phyloP scores from a whole-genome alignment of 2,888 invertebrate genomes.

The Heterodera filipjevi region DNA sequence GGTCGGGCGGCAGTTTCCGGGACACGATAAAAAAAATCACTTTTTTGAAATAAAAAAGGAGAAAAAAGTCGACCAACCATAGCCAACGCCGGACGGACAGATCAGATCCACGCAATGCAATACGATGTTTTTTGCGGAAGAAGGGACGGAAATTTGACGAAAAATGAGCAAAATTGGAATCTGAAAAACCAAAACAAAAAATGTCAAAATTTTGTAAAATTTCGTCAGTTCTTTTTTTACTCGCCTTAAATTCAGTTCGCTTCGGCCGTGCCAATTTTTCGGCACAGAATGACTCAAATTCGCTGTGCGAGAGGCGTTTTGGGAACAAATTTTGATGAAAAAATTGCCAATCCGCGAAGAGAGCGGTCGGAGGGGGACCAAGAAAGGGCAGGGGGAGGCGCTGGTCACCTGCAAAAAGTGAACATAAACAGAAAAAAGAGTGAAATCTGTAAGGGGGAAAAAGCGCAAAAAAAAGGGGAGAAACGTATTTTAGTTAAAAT shows the following conservation, averaged over 20 bases:
- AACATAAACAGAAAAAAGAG: neutral
- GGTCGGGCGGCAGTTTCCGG: no score
- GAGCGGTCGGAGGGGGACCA: neutral
- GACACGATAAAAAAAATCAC: neutral
- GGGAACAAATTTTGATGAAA: conserved; percentile 17
- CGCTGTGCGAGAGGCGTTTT: conserved; percentile 14
- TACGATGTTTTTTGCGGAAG: neutral
- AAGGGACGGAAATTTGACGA: conserved; percentile 4
- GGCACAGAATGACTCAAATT: conserved; percentile 17
- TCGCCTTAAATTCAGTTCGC: conserved; percentile 30
- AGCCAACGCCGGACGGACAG: conserved; percentile 19
- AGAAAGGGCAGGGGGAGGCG: neutral
- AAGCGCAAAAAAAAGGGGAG: no score
- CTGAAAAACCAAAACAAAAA: conserved; percentile 12
- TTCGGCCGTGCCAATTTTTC: conserved; percentile 6
- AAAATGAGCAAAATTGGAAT: conserved; percentile 28
- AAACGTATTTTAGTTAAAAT: no score
- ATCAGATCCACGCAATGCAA: conserved; percentile 25
- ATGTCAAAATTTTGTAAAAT: neutral
- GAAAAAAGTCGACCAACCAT: neutral
- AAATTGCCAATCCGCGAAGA: conserved; percentile 29
- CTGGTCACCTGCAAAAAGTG: neutral
- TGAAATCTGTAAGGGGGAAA: neutral
- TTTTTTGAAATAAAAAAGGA: no score
- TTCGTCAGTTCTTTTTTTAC: neutral